A percentile compares a stretch with the other conserved stretches of the same genome.
Evolutionary conservation across 2,113 vertebrate genomes (phyloP).

Genomic region (Oenanthe oenanthe): DNA sequence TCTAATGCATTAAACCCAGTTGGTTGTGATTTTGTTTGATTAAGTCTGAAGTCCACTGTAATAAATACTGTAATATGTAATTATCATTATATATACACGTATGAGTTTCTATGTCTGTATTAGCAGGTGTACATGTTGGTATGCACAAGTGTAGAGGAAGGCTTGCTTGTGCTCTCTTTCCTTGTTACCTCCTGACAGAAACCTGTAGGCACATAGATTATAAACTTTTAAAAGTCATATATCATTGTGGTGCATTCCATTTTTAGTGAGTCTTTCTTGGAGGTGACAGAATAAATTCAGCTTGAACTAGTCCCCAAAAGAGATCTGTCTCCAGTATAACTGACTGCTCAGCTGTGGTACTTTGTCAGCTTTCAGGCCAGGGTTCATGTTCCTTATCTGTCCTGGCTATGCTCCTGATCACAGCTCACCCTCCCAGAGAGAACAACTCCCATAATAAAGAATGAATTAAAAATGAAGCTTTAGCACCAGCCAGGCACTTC

Average conservation of each 20-base stretch:
- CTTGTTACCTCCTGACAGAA: neutral
- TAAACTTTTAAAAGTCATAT: neutral
- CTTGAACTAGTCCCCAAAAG: slow-evolving; percentile 2
- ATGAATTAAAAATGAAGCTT: slow-evolving; percentile 57
- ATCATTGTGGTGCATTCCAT: neutral
- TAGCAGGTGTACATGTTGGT: neutral
- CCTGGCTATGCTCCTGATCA: slow-evolving; percentile 48
- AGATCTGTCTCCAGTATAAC: neutral
- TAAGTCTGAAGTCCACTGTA: neutral
- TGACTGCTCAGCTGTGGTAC: slow-evolving; percentile 3
- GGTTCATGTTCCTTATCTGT: slow-evolving; percentile 27
- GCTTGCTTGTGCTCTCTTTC: neutral
- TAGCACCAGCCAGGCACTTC: slow-evolving; percentile 49
- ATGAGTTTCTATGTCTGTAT: neutral
- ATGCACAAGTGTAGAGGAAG: neutral
- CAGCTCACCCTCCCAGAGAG: slow-evolving; percentile 24
- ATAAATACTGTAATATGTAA: neutral
- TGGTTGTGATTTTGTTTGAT: neutral
- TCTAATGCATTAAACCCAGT: neutral
- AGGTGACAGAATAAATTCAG: slow-evolving; percentile 29
- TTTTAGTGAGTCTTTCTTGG: slow-evolving; percentile 2
- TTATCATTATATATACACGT: neutral
- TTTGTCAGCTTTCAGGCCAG: slow-evolving; percentile 13
- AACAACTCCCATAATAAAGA: slow-evolving; percentile 47
- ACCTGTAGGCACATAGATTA: neutral